Base-by-base conservation (phyloP, 2,888 invertebrate species). In the Drosophila nr. medialis region DNA sequence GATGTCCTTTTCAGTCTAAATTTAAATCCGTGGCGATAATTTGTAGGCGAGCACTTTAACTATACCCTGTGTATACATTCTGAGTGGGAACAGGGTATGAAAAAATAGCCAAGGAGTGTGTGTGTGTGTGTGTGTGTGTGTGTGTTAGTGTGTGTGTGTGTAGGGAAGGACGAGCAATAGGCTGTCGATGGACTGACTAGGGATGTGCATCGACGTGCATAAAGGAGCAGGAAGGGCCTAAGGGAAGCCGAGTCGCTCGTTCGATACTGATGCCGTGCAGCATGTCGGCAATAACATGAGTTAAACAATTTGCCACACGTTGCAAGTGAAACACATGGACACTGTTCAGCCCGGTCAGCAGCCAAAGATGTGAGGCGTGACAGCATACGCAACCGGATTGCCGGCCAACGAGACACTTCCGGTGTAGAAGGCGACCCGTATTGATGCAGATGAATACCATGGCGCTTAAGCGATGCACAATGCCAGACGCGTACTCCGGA, bases 371-470 rank as follows among this genome's bases (percentile, higher is more conserved):
- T 96, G 96, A 8, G 96, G 96, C 2, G 96, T 96, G 30, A 96
- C 94, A 6, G 96, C 95, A 92, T 94, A 96, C 0, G 95, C 95
- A 11, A 95, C 94, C 29, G 97, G 97, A 92, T 95, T 96, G 18
- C 96, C 97, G 45, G 96, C 95, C 53, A 94, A 93, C 55, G 95
- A 94, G 66, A 96, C 93, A 4, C 96, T 95, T 75, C 95, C 95
- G 21, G 95, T 95, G 92, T 96, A 96, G 91, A 96, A 95, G 21
- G 95, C 96, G 7, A 96, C 96, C 38, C 18, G 96, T 96, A 92
- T 97, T 96, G 73, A 97, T 95, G 93, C 96, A 96, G 93, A 96
- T 96, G 91, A 96, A 96, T 0, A 96, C 96, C 73, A 96, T 96
- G 1, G 95, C 94, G 83, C 95, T 95, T 88, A 95, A 94, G 64